Base-by-base conservation (phyloP, 2,113 vertebrate genomes). In the Myotis brandtii region DNA sequence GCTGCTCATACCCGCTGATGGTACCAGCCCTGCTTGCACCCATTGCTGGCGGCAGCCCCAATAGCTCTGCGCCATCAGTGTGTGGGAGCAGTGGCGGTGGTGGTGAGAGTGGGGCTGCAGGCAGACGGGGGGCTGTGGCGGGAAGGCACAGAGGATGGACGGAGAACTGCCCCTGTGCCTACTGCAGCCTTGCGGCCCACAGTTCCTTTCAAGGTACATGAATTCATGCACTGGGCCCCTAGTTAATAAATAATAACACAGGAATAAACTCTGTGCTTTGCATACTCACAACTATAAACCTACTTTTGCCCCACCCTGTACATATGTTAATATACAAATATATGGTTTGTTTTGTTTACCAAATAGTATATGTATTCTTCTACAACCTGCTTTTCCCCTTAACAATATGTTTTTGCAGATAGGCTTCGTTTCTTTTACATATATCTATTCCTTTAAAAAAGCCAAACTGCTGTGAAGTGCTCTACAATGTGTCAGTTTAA, bases 391-490 rank as follows among this genome's bases (percentile, higher is more conserved):
- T 67, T 34, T 80, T 69, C 83, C 13, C n/a, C 27, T 81, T 77
- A 92, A 54, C 27, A 87, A 50, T 48, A 34, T 77, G 18, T 89
- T 72, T 95, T 87, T 66, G 13, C 13, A 92, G 50, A 81, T 43
- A 92, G 62, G 62, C 30, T 64, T 6, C n/a, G 11, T 62, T 67
- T 72, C 2, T 32, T n/a, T 32, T 85, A 50, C 56, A 20, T 40
- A 69, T 5, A 81, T 72, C 9, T 85, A 56, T 56, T n/a, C 73
- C 11, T 73, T 79, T 76, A 18, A 40, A 88, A 66, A 7, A 43
- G 10, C 30, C 27, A 91, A 34, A 82, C n/a, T 77, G 30, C 67
- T 50, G 64, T 59, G 27, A 76, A 54, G 32, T 37, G 0, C 32
- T 62, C 34, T 17, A 7, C 3, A 8, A 13, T 12, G 14, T 66